phyloP scores from a whole-genome alignment of 2,888 invertebrate genomes.

The Xanthorhoe spadicearia region DNA sequence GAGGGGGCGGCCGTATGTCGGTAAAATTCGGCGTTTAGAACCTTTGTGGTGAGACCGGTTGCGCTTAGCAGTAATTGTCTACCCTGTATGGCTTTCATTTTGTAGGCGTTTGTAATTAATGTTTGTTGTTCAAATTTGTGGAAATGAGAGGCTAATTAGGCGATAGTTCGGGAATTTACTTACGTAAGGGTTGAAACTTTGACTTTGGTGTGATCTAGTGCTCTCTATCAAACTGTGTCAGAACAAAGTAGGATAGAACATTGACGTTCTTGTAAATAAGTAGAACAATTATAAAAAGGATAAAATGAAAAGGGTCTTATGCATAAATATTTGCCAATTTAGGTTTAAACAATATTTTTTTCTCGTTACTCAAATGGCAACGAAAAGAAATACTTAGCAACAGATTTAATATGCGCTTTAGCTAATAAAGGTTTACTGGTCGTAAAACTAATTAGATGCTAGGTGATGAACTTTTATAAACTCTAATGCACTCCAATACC shows the following conservation, averaged over 20 bases:
- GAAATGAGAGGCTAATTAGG: constrained; percentile 39
- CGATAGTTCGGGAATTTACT: constrained; percentile 32
- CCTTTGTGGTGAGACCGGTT: constrained; percentile 78
- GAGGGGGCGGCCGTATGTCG: constrained; percentile 60
- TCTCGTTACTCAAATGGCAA: too few relatives aligned
- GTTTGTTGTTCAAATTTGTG: constrained; percentile 45
- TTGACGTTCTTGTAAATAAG: neutral
- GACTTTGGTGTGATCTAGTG: constrained; percentile 1
- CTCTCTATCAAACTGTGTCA: constrained; percentile 1
- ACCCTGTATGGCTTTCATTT: constrained; percentile 59
- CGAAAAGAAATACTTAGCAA: too few relatives aligned
- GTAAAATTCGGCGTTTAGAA: constrained; percentile 83
- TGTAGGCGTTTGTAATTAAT: constrained; percentile 61
- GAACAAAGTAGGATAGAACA: neutral
- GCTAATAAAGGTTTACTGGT: too few relatives aligned
- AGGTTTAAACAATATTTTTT: too few relatives aligned
- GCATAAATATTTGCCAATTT: too few relatives aligned
- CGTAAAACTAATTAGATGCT: too few relatives aligned
- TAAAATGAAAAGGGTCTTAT: too few relatives aligned
- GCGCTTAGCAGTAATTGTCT: constrained; percentile 77
- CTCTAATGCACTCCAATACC: too few relatives aligned
- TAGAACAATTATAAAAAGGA: too few relatives aligned
- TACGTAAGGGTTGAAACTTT: constrained; percentile 10
- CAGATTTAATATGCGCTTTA: too few relatives aligned
- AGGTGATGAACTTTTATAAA: too few relatives aligned